Evolutionary conservation across 1,140 invertebrate genomes (phyloP).

Genomic region (Tribolium madens): DNA sequence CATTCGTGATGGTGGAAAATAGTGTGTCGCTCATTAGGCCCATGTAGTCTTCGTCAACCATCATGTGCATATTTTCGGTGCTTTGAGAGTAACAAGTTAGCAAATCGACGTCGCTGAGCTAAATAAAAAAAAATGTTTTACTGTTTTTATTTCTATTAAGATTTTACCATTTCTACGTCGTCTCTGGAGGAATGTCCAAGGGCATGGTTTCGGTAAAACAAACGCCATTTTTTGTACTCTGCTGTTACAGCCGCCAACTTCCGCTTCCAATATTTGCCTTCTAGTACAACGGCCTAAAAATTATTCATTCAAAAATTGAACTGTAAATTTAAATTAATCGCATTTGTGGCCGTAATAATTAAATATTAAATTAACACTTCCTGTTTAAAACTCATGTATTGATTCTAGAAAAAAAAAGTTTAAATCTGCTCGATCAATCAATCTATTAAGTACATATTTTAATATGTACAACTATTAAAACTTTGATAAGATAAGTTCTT

Average conservation of each 20-base stretch:
- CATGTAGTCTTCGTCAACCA: conserved; percentile 90
- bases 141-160: neutral
- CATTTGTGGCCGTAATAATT: no score
- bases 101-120: conserved; percentile 85
- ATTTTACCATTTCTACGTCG: conserved; percentile 79
- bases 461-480: no score
- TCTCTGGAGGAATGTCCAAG: conserved; percentile 81
- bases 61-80: conserved; percentile 78
- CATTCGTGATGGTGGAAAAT: conserved; percentile 89
- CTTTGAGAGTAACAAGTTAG: conserved; percentile 79
- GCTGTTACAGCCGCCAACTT: conserved; percentile 95
- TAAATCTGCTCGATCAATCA: no score
- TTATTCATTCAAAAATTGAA: neutral
- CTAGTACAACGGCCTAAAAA: conserved; percentile 88
- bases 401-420: no score
- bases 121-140: conserved; percentile 54
- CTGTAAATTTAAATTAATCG: no score
- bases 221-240: conserved; percentile 99
- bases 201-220: conserved; percentile 90
- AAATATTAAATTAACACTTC: no score
- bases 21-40: conserved; percentile 91
- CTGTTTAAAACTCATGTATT: no score
- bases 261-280: conserved; percentile 99
- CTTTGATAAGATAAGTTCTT: no score
- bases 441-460: no score